Base-by-base conservation (phyloP, 2,888 invertebrate genomes). In the Colostygia pectinataria region DNA sequence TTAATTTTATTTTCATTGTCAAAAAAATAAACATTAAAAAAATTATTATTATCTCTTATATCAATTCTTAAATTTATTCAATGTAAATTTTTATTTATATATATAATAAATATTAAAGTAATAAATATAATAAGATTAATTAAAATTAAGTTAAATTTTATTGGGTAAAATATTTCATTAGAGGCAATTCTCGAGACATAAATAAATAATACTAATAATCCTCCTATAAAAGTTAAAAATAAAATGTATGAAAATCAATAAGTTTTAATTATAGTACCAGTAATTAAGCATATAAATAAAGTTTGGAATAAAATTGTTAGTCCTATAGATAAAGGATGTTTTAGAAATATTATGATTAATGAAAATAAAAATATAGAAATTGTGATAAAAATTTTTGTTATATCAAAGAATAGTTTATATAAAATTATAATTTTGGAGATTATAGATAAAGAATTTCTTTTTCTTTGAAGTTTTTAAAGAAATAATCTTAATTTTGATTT, bases 391-490 rank as follows among this genome's bases (percentile, higher is more conserved):
- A 87, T 63, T 80, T 81, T 82, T 59, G 63, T 63, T 60, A 75
- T 73, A 47, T 82, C 91, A 93, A 90, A 87, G 89, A 89, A 81
- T 93, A 93, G 91, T 93, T 93, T 92, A 81, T 67, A 59, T 81
- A 93, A 83, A 93, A 93, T 92, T 88, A 92, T 92, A 93, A 92
- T 93, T 93, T 93, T 93, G 92, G 92, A 91, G 90, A 92, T 93
- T 93, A 92, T 91, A 72, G 91, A 92, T 88, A 90, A 85, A 87
- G 80, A 78, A 45, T 68, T 79, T 81, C 90, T 90, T 90, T 91
- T 90, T 84, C 87, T 90, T 92, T 91, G 91, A 89, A 88, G 90
- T 92, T 91, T 91, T 89, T 91, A 92, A 91, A 78, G 79, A 69
- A 52, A 41, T 15, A 31, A 61, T 78, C 80, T 91, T 92, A 91